Percentiles rank a stretch among this genome's conserved stretches.
These are phyloP conservation scores for Hippocampus zosterae DNA, from an alignment of 2,113 vertebrate genomes.

Conservation along the genomic window DNA sequence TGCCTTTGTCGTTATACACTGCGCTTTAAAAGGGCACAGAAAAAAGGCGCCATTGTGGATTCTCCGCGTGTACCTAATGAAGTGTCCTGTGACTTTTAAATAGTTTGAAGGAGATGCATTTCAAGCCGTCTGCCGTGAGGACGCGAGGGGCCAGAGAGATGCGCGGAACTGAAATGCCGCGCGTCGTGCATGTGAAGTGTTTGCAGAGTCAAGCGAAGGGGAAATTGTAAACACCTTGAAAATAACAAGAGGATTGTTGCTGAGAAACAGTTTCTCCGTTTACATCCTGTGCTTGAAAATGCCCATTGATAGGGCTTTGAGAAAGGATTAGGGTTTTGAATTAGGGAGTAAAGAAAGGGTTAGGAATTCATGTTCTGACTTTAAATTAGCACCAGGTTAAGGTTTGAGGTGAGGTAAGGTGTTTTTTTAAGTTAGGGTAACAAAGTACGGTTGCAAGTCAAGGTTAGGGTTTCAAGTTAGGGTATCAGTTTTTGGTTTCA, in stretches of 20 bases:
- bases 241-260: neutral
- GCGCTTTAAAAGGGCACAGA: neutral
- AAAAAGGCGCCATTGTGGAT: neutral
- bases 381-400: too few relatives aligned
- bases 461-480: too few relatives aligned
- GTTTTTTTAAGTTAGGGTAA: too few relatives aligned
- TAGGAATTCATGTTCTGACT: too few relatives aligned
- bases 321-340: too few relatives aligned
- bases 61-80: neutral
- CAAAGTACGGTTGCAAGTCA: too few relatives aligned
- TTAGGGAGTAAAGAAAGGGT: too few relatives aligned
- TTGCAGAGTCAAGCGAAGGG: neutral
- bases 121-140: neutral
- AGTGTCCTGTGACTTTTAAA: neutral
- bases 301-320: too few relatives aligned
- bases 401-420: too few relatives aligned
- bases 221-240: slow-evolving; percentile 1
- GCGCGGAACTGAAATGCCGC: neutral
- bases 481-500: too few relatives aligned
- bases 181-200: neutral
- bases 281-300: neutral
- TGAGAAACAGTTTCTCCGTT: neutral
- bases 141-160: neutral
- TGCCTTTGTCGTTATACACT: neutral
- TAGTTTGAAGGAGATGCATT: neutral